Evolutionary conservation across 2,888 invertebrate species (phyloP).

Genomic region (Agrotis ipsilon): DNA sequence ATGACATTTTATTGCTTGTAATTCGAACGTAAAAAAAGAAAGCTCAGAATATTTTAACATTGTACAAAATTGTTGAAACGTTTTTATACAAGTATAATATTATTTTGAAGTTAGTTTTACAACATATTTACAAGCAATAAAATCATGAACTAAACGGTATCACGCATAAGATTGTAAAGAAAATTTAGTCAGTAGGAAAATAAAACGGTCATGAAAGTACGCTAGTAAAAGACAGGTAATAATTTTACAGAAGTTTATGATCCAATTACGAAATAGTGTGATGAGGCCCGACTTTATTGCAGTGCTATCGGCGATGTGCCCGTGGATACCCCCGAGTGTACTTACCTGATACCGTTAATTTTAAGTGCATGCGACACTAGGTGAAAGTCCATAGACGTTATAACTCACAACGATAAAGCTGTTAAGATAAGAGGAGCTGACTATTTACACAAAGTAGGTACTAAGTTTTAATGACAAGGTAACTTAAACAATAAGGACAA

Average conservation of each 20-base stretch:
- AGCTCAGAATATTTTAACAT: slow-evolving; percentile 45
- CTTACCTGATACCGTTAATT: slow-evolving; percentile 63
- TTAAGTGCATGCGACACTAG: slow-evolving; percentile 58
- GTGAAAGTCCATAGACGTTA: slow-evolving; percentile 44
- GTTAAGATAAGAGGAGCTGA: slow-evolving; percentile 54
- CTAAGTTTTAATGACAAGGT: slow-evolving; percentile 15
- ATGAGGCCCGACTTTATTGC: slow-evolving; percentile 76
- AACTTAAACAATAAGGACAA: slow-evolving; percentile 44
- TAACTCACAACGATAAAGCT: slow-evolving; percentile 56
- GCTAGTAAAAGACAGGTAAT: slow-evolving; percentile 73
- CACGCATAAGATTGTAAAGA: slow-evolving; percentile 63
- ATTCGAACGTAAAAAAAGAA: slow-evolving; percentile 62
- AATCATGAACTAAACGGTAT: slow-evolving; percentile 52
- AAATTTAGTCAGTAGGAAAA: slow-evolving; percentile 69
- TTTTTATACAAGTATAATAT: slow-evolving; percentile 51
- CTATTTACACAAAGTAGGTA: slow-evolving; percentile 25
- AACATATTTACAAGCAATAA: slow-evolving; percentile 62
- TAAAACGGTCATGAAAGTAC: slow-evolving; percentile 74
- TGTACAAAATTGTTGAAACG: slow-evolving; percentile 39
- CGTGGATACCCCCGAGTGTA: slow-evolving; percentile 61
- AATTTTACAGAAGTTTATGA: slow-evolving; percentile 77
- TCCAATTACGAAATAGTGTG: slow-evolving; percentile 81
- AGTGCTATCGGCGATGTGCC: slow-evolving; percentile 69
- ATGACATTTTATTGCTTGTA: slow-evolving; percentile 64
- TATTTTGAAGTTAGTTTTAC: slow-evolving; percentile 47